These are phyloP conservation scores for Cyprinodon tularosa DNA, from an alignment of 2,113 vertebrate species.

Conservation along the genomic window DNA sequence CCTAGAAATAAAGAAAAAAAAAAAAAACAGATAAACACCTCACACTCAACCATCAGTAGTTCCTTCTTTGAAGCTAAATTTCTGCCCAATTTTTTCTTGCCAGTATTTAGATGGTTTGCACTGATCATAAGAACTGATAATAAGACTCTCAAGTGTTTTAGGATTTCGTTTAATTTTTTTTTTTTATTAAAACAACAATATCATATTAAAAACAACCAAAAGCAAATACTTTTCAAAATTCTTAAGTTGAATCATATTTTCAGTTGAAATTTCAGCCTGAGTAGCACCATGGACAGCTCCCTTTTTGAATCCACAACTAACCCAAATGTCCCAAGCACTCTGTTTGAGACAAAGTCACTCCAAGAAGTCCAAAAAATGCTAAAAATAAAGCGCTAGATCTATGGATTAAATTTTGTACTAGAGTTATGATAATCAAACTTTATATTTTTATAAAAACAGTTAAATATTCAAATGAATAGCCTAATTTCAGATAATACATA, in stretches of 20 bases:
- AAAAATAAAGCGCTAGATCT: no score
- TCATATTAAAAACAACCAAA: background rate
- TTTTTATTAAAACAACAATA: background rate
- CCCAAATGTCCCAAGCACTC: background rate
- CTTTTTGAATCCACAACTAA: background rate
- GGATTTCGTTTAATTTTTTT: background rate
- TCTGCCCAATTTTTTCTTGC: constrained; percentile 32
- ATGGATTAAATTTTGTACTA: no score
- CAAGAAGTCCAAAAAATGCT: background rate
- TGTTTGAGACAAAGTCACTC: background rate
- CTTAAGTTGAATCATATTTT: background rate
- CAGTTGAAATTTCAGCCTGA: no score
- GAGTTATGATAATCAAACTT: no score
- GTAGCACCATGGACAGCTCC: no score
- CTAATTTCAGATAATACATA: no score
- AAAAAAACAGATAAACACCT: constrained; percentile 2
- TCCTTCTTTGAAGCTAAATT: constrained; percentile 28
- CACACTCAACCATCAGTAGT: constrained; percentile 26
- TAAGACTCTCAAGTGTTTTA: constrained; percentile 8
- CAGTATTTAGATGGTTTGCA: constrained; percentile 45
- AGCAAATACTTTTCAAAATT: background rate
- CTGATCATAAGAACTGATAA: constrained; percentile 31
- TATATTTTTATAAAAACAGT: background rate
- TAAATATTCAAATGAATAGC: no score
- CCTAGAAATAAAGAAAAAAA: constrained; percentile 40